These are phyloP conservation scores for Thelaira solivaga DNA, from an alignment of 2,888 invertebrate genomes.

Conservation along the genomic window DNA sequence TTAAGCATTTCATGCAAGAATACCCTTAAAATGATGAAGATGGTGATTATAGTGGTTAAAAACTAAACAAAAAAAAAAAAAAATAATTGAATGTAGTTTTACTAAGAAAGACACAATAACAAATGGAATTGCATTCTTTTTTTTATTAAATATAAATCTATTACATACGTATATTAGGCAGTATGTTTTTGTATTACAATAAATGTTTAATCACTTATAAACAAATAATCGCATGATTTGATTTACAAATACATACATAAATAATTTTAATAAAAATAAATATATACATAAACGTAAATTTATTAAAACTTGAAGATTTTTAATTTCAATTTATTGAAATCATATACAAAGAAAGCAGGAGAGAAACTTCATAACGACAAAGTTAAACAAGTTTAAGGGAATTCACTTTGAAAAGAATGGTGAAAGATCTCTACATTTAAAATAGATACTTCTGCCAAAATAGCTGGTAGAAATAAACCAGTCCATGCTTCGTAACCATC, in stretches of 20 bases:
- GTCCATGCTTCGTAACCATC: too few relatives aligned
- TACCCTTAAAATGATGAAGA: constrained; percentile 15
- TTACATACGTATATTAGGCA: constrained; percentile 29
- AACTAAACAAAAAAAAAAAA: neutral
- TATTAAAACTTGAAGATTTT: constrained; percentile 15
- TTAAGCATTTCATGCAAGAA: constrained; percentile 10
- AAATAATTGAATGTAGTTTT: constrained; percentile 1
- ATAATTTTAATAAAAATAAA: constrained; percentile 48
- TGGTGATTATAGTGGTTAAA: neutral
- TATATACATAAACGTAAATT: constrained; percentile 54
- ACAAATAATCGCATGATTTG: constrained; percentile 31
- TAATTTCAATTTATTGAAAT: neutral
- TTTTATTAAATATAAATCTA: constrained; percentile 9
- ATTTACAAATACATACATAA: constrained; percentile 31
- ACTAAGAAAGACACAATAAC: constrained; percentile 50
- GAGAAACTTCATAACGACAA: too few relatives aligned
- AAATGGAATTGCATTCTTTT: constrained; percentile 60
- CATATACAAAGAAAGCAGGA: neutral
- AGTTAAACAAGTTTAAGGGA: too few relatives aligned
- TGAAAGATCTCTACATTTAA: too few relatives aligned
- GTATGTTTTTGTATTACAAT: constrained; percentile 41
- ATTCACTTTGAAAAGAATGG: too few relatives aligned
- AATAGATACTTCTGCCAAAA: too few relatives aligned
- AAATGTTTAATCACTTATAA: constrained; percentile 23
- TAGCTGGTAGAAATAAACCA: too few relatives aligned